phyloP scores from a whole-genome alignment of 1,140 invertebrate species.

The Danaus plexippus region DNA sequence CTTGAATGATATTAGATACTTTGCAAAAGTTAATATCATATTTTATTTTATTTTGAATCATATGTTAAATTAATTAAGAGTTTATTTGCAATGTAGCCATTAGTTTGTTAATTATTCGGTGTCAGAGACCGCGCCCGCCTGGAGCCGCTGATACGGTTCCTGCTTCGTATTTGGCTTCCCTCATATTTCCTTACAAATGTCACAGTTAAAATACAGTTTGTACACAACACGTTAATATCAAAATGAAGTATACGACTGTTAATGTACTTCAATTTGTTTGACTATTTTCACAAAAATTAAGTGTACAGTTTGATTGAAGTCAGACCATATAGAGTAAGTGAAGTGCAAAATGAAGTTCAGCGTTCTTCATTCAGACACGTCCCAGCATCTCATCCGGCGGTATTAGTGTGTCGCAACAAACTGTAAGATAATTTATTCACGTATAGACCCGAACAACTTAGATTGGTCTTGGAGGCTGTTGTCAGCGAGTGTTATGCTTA shows the following conservation, averaged over 20 bases:
- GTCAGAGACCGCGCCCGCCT: slow-evolving; percentile 28
- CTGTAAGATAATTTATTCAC: slow-evolving; percentile 69
- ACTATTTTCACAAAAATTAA: too few species aligned
- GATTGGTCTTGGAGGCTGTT: slow-evolving; percentile 70
- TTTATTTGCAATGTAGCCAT: slow-evolving; percentile 65
- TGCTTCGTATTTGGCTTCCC: slow-evolving; percentile 12
- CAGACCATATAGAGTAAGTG: too few species aligned
- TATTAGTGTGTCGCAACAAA: slow-evolving; percentile 31
- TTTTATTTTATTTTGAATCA: not conserved
- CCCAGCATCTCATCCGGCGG: too few species aligned
- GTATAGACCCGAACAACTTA: slow-evolving; percentile 65
- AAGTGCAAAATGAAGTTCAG: too few species aligned
- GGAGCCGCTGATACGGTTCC: slow-evolving; percentile 35
- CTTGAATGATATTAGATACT: not conserved
- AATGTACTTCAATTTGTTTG: too few species aligned
- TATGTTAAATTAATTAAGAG: slow-evolving; percentile 52
- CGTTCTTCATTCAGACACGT: too few species aligned
- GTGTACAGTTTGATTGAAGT: too few species aligned
- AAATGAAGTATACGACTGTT: too few species aligned
- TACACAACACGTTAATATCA: too few species aligned
- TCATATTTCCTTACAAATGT: too few species aligned
- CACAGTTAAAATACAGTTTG: too few species aligned
- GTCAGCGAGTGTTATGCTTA: slow-evolving; percentile 62
- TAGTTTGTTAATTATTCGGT: slow-evolving; percentile 66
- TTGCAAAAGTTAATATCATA: not conserved